Base-by-base conservation (phyloP, 2,888 invertebrate genomes). In the Ichneumoninae sp. region DNA sequence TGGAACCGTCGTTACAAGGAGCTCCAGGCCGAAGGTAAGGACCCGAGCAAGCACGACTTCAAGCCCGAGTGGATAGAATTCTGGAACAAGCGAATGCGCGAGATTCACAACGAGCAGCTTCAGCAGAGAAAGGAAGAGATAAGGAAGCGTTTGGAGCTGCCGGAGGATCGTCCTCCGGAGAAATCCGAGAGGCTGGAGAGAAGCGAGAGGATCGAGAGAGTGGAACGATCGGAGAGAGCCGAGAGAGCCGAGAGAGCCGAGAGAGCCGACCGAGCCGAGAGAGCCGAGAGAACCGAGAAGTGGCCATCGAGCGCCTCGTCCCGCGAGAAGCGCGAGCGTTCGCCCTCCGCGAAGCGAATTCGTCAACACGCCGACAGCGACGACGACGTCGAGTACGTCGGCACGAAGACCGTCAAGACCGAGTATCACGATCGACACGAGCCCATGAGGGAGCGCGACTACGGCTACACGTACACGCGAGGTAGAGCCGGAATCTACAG, bases 21-120 rank as follows among this genome's bases (percentile, higher is more conserved):
- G 93, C 94, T 97, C 74, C 97, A 97, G 92, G 94, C 95, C 90
- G 96, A 96, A 92, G 96, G 96, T 70, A 96, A 96, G 92, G 97
- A 98, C 92, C 96, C 97, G 0, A 95, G 96, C 47, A 96, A 96
- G 86, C 96, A 98, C 91, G 98, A 98, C 91, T 98, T 97, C 92
- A 98, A 98, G 89, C 97, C 97, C 0, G 98, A 98, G 90, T 98
- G 98, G 98, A 97, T 98, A 75, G 94, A 95, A 73, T 98, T 96
- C 92, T 98, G 98, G 98, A 97, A 97, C 89, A 95, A 95, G 83
- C 95, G 97, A 13, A 97, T 98, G 96, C 96, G 96, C 78, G 97
- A 97, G 87, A 93, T 98, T 7, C 97, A 97, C 90, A 95, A 95
- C 40, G 95, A 95, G 16, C 96, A 97, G 89, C 91, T 97, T 4